Evolutionary conservation across 2,797 vertebrate species (phyloP).

Genomic region (Esox masquinongy): DNA sequence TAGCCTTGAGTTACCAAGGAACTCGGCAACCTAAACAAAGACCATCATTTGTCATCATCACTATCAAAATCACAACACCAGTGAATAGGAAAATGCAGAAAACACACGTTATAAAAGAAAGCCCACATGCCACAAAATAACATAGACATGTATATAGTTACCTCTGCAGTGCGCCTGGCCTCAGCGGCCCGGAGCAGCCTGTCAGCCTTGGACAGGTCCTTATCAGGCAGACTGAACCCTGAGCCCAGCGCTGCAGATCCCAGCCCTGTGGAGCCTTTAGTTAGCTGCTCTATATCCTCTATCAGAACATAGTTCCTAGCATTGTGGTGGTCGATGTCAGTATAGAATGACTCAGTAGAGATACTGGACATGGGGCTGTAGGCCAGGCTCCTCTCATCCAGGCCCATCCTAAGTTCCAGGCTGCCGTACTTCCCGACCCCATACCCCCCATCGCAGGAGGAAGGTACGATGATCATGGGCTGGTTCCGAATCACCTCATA

Average conservation of each 20-base stretch:
- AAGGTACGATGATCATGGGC: constrained; percentile 93
- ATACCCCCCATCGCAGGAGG: constrained; percentile 88
- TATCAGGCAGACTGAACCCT: constrained; percentile 91
- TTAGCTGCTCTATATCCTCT: constrained; percentile 96
- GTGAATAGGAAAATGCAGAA: too few relatives aligned
- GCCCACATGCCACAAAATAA: not conserved
- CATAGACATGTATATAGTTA: constrained; percentile 37
- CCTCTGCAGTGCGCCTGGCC: constrained; percentile 87
- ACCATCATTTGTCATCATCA: not conserved
- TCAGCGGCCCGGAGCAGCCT: constrained; percentile 88
- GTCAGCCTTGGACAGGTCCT: constrained; percentile 93
- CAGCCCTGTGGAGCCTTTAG: constrained; percentile 86
- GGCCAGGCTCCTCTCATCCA: constrained; percentile 95
- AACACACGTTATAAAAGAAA: not conserved
- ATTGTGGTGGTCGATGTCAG: constrained; percentile 94
- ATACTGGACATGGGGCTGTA: constrained; percentile 98
- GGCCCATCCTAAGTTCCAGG: constrained; percentile 90
- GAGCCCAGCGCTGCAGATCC: constrained; percentile 80
- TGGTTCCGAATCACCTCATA: constrained; percentile 97
- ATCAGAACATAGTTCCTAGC: constrained; percentile 94
- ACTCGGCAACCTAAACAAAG: constrained; percentile 83
- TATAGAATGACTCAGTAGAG: constrained; percentile 96
- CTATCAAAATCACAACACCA: too few relatives aligned
- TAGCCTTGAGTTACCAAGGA: constrained; percentile 86
- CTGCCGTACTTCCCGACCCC: constrained; percentile 90